Conservation (phyloP, 2,113 vertebrate genomes). For the human (Homo sapiens) region GRCh38 chr1:230791001-230791500, state of each 20-base stretch:
- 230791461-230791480: not conserved
- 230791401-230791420: not conserved
- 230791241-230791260: no score
- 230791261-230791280: no score
- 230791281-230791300: no score
- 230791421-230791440: not conserved
- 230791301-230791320: no score
- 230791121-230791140: fast-evolving
- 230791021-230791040: no score
- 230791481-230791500: not conserved
- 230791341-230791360: not conserved
- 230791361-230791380: not conserved
- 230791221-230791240: not conserved
- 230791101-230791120: not conserved
- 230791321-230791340: not conserved
- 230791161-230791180: not conserved
- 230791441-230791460: not conserved
- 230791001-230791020: not conserved
- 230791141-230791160: no score
- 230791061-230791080: no score
- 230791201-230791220: not conserved
- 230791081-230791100: fast-evolving
- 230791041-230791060: no score
- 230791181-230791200: not conserved
- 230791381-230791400: not conserved